Base-by-base conservation (phyloP, 2,888 invertebrate species). In the Busseola fusca region DNA sequence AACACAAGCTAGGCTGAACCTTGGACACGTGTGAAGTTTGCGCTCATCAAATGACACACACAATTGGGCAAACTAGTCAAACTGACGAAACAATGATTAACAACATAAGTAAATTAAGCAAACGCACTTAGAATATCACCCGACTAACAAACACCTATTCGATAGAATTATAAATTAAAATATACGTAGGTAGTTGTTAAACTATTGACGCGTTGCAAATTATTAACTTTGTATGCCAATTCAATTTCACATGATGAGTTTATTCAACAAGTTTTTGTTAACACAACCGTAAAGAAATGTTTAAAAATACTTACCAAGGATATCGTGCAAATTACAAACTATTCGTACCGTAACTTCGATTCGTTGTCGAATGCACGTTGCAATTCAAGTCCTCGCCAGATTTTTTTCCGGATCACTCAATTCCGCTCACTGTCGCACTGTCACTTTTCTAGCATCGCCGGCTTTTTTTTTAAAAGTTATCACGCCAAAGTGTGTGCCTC, bases 371-470 rank as follows among this genome's bases (percentile, higher is more conserved):
- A 80, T 78, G 87, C 83, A 80, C 80, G 84, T 80, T 85, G 86
- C 83, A 83, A 84, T 81, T 86, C 78, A 86, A 90, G 92, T 93
- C 91, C 91, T 87, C 84, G 73, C 81, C 85, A 87, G 79, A 86
- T 30, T 74, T n/a, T 74, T 87, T 90, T 89, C 88, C 87, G 90
- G 87, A 88, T 88, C 94, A 94, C 93, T 91, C 86, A 87, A 88
- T 88, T 88, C 88, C 87, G 88, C 87, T 90, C 94, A 94, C 94
- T 91, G 88, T 91, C 88, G 93, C 95, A 94, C 95, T 94, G 91
- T 92, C 94, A 95, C 94, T 94, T 89, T 88, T 82, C 83, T 84
- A 88, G 89, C 92, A 91, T 93, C 87, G 90, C 91, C 92, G 93
- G 90, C 90, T 90, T 91, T 90, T 91, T 90, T 84, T 84, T 85